phyloP scores from a whole-genome alignment of 1,140 invertebrate genomes.

The Apis laboriosa region DNA sequence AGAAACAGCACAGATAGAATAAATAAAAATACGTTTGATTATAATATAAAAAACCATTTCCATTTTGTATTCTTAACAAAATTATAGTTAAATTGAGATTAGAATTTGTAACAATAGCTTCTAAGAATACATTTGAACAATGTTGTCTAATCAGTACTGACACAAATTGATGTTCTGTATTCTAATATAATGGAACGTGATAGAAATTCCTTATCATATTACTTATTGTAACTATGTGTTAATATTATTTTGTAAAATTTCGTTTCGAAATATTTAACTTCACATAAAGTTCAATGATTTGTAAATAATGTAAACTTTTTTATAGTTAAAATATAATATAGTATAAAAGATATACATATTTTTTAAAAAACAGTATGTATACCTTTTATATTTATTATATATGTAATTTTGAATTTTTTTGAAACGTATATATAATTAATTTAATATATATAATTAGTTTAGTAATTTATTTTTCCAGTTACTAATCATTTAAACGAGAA shows the following conservation, averaged over 20 bases:
- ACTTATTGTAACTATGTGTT: not conserved
- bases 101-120: not conserved
- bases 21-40: not conserved
- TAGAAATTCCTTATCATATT: not conserved
- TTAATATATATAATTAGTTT: too few species aligned
- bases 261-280: not conserved
- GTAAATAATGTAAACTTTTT: not conserved
- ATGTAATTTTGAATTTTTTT: too few species aligned
- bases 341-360: too few species aligned
- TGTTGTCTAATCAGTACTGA: constrained; percentile 19
- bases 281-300: not conserved
- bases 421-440: too few species aligned
- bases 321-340: not conserved
- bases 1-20: not conserved
- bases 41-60: not conserved
- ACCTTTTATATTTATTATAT: too few species aligned
- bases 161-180: not conserved
- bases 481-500: not conserved
- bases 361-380: not conserved
- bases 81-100: not conserved
- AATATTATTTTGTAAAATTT: not conserved
- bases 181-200: constrained; percentile 9
- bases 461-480: too few species aligned
- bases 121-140: not conserved
- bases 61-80: not conserved